A percentile compares a stretch with the other conserved stretches of the same genome.
These are phyloP conservation scores for Geotrupes spiniger DNA, from an alignment of 2,888 invertebrate genomes.

Conservation along the genomic window DNA sequence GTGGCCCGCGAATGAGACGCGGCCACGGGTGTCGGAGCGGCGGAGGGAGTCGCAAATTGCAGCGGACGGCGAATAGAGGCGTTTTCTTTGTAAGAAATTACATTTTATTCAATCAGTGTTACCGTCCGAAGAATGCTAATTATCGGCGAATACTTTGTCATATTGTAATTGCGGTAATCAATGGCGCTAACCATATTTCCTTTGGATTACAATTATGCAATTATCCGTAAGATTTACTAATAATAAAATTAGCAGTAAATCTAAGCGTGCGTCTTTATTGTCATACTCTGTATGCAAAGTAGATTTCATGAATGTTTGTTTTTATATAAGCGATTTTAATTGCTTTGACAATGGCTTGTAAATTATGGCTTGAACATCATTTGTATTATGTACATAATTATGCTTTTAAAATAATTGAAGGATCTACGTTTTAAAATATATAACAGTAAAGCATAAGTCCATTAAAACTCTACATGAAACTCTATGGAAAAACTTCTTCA, in stretches of 20 bases:
- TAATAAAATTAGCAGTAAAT: background rate
- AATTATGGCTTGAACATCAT: no score
- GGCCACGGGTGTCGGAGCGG: conserved; percentile 18
- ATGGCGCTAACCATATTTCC: no score
- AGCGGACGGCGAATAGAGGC: conserved; percentile 23
- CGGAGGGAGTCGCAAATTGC: conserved; percentile 36
- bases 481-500: no score
- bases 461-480: no score
- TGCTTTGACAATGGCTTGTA: no score
- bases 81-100: conserved; percentile 16
- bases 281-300: no score
- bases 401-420: no score
- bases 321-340: no score
- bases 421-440: no score
- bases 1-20: conserved; percentile 32
- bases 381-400: no score
- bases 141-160: conserved; percentile 3
- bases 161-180: conserved; percentile 2
- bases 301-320: no score
- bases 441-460: no score
- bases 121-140: conserved; percentile 7
- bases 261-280: background rate
- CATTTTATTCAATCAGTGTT: conserved; percentile 15
- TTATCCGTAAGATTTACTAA: background rate
- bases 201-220: background rate